phyloP scores from a whole-genome alignment of 2,113 vertebrate species.

The Protobothrops flavoviridis region DNA sequence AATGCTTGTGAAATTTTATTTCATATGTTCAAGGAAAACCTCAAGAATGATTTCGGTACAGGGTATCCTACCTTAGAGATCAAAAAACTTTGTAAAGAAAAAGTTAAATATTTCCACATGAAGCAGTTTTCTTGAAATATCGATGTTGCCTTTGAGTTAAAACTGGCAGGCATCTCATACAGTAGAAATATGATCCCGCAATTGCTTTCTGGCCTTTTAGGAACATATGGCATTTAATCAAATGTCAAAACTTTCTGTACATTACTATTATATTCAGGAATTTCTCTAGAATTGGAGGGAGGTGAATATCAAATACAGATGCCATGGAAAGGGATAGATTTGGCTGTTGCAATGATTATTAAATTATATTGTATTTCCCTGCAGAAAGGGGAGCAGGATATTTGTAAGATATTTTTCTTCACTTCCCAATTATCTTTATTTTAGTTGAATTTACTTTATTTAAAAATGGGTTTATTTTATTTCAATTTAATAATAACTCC shows the following conservation, averaged over 20 bases:
- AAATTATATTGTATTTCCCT: not conserved
- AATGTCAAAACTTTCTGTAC: not conserved
- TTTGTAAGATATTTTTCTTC: not conserved
- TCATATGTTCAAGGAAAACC: not conserved
- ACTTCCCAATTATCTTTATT: not conserved
- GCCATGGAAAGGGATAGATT: not conserved
- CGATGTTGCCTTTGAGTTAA: not conserved
- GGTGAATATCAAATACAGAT: not conserved
- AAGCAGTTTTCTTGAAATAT: not conserved
- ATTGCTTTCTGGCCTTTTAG: not conserved
- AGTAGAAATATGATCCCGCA: not conserved
- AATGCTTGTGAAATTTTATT: not conserved
- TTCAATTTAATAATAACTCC: not conserved
- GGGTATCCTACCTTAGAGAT: not conserved
- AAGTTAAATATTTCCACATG: not conserved
- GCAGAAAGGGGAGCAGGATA: not conserved
- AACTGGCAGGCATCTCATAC: not conserved
- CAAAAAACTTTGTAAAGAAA: not conserved
- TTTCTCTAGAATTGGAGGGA: not conserved
- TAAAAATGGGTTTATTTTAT: not conserved
- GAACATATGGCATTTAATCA: not conserved
- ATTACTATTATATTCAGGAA: not conserved
- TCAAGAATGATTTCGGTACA: not conserved
- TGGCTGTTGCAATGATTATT: not conserved
- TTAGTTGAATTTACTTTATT: not conserved